Conservation (phyloP, 2,797 vertebrate genomes). For the Serranus cabrilla region DNA sequence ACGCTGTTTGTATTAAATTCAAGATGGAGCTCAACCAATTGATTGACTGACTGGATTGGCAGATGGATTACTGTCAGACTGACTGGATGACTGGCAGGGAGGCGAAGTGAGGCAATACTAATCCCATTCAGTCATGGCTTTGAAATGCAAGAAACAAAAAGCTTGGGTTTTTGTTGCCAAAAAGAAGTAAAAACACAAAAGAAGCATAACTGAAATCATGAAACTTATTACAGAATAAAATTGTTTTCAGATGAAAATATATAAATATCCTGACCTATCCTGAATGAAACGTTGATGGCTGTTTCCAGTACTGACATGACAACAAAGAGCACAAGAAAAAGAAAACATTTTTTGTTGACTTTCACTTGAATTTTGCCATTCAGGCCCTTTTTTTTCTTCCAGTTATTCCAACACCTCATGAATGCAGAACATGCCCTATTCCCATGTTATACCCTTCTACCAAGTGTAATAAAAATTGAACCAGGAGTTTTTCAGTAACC, state of each 20-base stretch:
- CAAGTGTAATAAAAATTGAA: no score
- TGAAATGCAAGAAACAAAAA: constrained; percentile 35
- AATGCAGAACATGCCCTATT: no score
- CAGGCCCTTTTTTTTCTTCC: no score
- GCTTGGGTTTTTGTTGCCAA: neutral
- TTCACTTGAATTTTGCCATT: no score
- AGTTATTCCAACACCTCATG: no score
- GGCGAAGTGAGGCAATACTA: constrained; percentile 37
- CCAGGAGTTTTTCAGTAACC: no score
- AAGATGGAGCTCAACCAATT: constrained; percentile 65
- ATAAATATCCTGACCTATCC: no score
- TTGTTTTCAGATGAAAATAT: neutral
- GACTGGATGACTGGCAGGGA: constrained; percentile 57
- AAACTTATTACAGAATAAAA: neutral
- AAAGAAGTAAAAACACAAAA: neutral
- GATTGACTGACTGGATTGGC: constrained; percentile 77
- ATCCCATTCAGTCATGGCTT: constrained; percentile 45
- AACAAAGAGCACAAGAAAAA: no score
- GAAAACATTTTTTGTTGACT: no score
- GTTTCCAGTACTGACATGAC: no score
- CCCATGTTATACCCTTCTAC: no score
- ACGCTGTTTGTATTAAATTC: constrained; percentile 65
- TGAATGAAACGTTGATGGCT: no score
- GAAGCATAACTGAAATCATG: neutral
- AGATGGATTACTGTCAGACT: constrained; percentile 68